phyloP scores from a whole-genome alignment of 2,888 invertebrate species.

The Parnassius smintheus region DNA sequence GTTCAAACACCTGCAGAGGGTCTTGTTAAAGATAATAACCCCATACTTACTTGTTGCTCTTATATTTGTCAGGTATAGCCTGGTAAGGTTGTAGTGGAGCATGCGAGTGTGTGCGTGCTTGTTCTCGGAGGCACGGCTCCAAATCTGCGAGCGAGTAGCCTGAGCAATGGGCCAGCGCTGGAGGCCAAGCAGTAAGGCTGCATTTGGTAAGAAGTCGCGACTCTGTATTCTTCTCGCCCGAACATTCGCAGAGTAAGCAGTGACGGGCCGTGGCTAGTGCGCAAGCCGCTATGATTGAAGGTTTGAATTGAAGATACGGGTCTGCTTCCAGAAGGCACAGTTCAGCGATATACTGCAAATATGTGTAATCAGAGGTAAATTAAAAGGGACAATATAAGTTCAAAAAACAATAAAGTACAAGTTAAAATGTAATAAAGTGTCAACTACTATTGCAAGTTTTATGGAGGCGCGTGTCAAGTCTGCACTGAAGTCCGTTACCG shows the following conservation, averaged over 20 bases:
- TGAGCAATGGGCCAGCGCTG: constrained; percentile 82
- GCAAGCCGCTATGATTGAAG: constrained; percentile 91
- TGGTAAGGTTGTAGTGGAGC: constrained; percentile 87
- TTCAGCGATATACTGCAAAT: constrained; percentile 88
- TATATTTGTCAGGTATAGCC: constrained; percentile 95
- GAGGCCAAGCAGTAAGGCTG: constrained; percentile 81
- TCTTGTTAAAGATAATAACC: too few species aligned
- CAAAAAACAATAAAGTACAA: too few species aligned
- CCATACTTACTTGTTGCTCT: constrained; percentile 83
- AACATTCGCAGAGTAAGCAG: constrained; percentile 77
- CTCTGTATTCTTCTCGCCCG: constrained; percentile 26
- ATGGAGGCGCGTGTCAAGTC: too few species aligned
- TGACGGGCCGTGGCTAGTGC: constrained; percentile 91
- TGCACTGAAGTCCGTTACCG: too few species aligned
- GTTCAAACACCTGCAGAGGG: too few species aligned
- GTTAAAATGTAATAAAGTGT: too few species aligned
- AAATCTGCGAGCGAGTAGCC: constrained; percentile 85
- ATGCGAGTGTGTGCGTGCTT: constrained; percentile 86
- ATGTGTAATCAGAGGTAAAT: not conserved
- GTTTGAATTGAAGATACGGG: constrained; percentile 89
- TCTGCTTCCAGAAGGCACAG: constrained; percentile 93
- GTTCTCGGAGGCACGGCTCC: constrained; percentile 83
- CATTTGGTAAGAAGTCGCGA: constrained; percentile 28
- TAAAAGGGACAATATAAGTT: too few species aligned
- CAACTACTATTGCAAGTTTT: too few species aligned